Conservation (phyloP, 2,797 vertebrate genomes). For the Syndactyla subalaris region DNA sequence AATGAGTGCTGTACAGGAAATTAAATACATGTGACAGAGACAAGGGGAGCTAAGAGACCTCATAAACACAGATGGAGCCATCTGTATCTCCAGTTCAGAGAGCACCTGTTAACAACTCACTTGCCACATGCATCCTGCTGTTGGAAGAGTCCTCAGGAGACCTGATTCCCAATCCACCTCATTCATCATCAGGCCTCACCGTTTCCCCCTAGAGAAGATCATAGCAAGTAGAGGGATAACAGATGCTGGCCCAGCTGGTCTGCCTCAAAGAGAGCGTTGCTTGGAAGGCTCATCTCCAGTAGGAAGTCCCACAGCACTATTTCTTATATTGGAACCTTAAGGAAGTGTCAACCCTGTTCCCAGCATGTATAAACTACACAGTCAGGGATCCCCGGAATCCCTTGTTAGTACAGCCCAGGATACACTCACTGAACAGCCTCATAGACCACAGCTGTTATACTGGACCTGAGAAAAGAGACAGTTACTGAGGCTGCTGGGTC, state of each 20-base stretch:
- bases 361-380: not conserved
- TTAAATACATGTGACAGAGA: conserved; percentile 51
- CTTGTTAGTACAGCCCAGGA: not conserved
- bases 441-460: not conserved
- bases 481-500: not conserved
- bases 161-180: conserved; percentile 2
- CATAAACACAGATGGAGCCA: conserved; percentile 19
- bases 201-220: not conserved
- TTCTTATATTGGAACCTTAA: not conserved
- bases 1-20: conserved; percentile 16
- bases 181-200: conserved; percentile 34
- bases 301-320: not conserved
- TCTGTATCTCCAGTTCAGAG: conserved; percentile 45
- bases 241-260: conserved; percentile 28
- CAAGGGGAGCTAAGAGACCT: conserved; percentile 11
- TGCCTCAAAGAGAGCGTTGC: not conserved
- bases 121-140: conserved; percentile 26
- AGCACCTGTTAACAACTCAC: conserved; percentile 55
- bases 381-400: not conserved
- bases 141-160: conserved; percentile 35
- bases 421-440: not conserved
- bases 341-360: not conserved
- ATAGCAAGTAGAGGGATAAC: conserved; percentile 5
- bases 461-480: not conserved
- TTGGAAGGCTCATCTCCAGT: not conserved